Conservation (phyloP, 2,888 invertebrate genomes). For the Lissonota sp. region DNA sequence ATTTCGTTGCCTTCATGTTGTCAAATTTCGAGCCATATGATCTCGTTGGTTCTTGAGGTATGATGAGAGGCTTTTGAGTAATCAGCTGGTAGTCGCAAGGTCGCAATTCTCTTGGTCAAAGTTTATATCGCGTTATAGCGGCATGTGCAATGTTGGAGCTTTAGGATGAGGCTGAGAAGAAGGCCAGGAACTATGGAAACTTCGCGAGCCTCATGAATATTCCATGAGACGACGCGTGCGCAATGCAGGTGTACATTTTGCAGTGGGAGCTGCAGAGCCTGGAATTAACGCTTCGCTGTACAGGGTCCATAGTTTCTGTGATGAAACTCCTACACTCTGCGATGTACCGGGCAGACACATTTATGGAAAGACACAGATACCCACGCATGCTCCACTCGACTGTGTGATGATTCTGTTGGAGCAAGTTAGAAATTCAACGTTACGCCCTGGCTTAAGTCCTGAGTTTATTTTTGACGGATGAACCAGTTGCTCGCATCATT, state of each 20-base stretch:
- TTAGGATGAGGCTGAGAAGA: neutral
- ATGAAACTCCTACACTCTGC: slow-evolving; percentile 6
- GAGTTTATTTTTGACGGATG: no score
- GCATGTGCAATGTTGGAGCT: neutral
- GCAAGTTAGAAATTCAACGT: no score
- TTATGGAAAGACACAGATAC: no score
- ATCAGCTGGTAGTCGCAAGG: slow-evolving; percentile 11
- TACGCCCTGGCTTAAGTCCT: no score
- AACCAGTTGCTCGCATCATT: no score
- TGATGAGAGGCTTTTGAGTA: slow-evolving; percentile 9
- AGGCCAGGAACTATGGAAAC: slow-evolving; percentile 10
- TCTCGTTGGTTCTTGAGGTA: neutral
- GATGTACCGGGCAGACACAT: neutral
- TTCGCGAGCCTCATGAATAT: slow-evolving; percentile 53
- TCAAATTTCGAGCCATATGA: no score
- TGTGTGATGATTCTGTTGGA: no score
- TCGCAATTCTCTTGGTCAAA: neutral
- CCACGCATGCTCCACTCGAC: no score
- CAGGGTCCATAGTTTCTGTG: neutral
- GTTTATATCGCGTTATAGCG: neutral
- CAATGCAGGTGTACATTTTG: slow-evolving; percentile 19
- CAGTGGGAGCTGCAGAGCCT: no score
- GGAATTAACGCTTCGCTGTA: neutral
- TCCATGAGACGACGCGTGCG: slow-evolving; percentile 45
- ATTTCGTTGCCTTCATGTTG: no score